phyloP scores from a whole-genome alignment of 2,888 invertebrate species.

The Ophion ellenae region DNA sequence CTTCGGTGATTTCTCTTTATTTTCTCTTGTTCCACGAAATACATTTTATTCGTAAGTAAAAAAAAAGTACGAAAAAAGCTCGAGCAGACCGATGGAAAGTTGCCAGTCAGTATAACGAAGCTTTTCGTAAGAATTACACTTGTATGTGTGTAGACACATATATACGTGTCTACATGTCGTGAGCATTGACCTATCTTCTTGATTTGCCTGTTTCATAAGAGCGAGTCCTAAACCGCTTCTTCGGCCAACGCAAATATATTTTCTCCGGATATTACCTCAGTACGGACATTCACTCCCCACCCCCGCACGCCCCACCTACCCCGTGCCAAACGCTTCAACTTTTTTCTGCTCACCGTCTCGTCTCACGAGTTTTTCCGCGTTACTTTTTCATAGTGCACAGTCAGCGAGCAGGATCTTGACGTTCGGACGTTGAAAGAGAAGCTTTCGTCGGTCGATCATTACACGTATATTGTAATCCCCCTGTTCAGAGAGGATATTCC shows the following conservation, averaged over 20 bases:
- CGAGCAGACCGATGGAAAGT: neutral
- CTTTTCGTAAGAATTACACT: neutral
- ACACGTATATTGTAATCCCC: neutral
- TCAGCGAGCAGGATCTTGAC: neutral
- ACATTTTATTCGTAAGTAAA: neutral
- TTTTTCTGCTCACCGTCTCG: neutral
- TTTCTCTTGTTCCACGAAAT: neutral
- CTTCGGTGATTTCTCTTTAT: neutral
- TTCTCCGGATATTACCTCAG: constrained; percentile 59
- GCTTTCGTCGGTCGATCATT: neutral
- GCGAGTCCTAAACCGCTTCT: neutral
- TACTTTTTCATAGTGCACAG: neutral
- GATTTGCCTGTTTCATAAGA: constrained; percentile 58
- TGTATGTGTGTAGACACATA: neutral
- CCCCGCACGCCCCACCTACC: neutral
- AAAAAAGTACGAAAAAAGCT: neutral
- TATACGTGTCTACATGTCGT: constrained; percentile 63
- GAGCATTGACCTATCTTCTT: neutral
- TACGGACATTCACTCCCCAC: constrained; percentile 31
- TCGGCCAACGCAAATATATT: constrained; percentile 54
- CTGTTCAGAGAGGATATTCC: neutral
- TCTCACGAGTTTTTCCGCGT: neutral
- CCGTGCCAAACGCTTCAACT: neutral
- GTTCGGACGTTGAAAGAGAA: neutral
- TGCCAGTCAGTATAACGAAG: neutral